phyloP scores from a whole-genome alignment of 1,140 invertebrate species.

The Eciton burchellii region DNA sequence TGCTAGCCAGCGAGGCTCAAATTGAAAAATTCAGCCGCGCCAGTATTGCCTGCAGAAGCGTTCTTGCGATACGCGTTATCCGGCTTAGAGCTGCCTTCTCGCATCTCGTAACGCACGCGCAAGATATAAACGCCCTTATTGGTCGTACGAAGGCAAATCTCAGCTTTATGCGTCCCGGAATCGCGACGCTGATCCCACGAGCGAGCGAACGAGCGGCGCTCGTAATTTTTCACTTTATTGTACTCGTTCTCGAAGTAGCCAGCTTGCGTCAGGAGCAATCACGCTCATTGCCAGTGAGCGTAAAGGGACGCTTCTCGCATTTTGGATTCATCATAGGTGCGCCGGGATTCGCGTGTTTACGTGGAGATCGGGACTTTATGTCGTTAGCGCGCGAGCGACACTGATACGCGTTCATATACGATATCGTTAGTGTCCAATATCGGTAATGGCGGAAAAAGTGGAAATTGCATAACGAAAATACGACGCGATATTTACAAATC shows the following conservation, averaged over 20 bases:
- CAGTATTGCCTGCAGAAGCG: not conserved
- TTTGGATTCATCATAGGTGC: slow-evolving; percentile 12
- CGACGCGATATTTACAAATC: no score
- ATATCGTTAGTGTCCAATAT: not conserved
- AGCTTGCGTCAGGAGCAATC: slow-evolving; percentile 15
- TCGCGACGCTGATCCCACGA: slow-evolving; percentile 12
- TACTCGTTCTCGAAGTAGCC: slow-evolving; percentile 10
- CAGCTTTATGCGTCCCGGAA: slow-evolving; percentile 27
- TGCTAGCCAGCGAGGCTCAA: not conserved
- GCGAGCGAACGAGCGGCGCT: slow-evolving; percentile 17
- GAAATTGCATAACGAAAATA: not conserved
- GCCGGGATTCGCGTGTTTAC: not conserved
- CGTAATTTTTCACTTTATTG: slow-evolving; percentile 57
- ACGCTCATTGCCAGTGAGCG: slow-evolving; percentile 16
- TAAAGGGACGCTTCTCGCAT: slow-evolving; percentile 33
- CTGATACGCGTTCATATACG: not conserved
- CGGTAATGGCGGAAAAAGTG: not conserved
- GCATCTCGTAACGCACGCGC: not conserved
- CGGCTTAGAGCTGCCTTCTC: not conserved
- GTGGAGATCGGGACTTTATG: not conserved
- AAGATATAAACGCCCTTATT: slow-evolving; percentile 27
- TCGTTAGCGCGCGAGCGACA: slow-evolving; percentile 29
- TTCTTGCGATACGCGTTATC: slow-evolving; percentile 3
- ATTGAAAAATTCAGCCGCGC: not conserved
- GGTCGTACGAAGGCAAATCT: slow-evolving; percentile 26